A percentile compares a stretch with the other conserved stretches of the same genome.
Conservation (phyloP, 2,113 vertebrate genomes). For the Romanogobio albipinnatus region DNA sequence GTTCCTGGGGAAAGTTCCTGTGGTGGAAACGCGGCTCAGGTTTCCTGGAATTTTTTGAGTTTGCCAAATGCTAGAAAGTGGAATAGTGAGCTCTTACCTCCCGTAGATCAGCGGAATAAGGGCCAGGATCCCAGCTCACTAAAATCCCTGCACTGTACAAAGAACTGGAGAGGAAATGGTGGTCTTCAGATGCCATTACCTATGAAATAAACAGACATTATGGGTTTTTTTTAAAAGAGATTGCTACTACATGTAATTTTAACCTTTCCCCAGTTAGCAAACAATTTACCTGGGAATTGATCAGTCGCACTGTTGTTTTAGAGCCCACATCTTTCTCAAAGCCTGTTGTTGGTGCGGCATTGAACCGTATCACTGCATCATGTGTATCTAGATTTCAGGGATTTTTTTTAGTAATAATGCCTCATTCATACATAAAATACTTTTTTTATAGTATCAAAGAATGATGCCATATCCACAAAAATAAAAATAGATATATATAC, state of each 20-base stretch:
- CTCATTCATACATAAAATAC: too few relatives aligned
- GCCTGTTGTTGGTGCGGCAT: conserved; percentile 72
- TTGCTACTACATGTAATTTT: not conserved
- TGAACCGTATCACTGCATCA: conserved; percentile 79
- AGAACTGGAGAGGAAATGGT: conserved; percentile 78
- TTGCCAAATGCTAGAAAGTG: not conserved
- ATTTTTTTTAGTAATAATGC: not conserved
- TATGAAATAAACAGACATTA: conserved; percentile 42
- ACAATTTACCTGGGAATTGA: conserved; percentile 77
- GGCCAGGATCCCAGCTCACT: conserved; percentile 82
- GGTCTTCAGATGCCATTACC: conserved; percentile 79
- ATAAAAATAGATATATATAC: too few relatives aligned
- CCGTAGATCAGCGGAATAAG: conserved; percentile 74
- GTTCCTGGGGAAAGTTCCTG: too few relatives aligned
- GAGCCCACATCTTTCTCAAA: conserved; percentile 79
- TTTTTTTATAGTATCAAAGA: too few relatives aligned
- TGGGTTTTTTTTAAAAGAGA: not conserved
- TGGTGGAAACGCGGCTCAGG: too few relatives aligned
- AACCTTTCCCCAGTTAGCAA: not conserved
- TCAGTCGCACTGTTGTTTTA: conserved; percentile 79
- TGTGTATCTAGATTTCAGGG: conserved; percentile 70
- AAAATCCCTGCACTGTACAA: conserved; percentile 77
- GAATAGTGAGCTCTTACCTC: conserved; percentile 67
- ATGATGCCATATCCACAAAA: too few relatives aligned
- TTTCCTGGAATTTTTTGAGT: not conserved